These are phyloP conservation scores for Liparis tanakae DNA, from an alignment of 2,797 vertebrate genomes.

Conservation along the genomic window DNA sequence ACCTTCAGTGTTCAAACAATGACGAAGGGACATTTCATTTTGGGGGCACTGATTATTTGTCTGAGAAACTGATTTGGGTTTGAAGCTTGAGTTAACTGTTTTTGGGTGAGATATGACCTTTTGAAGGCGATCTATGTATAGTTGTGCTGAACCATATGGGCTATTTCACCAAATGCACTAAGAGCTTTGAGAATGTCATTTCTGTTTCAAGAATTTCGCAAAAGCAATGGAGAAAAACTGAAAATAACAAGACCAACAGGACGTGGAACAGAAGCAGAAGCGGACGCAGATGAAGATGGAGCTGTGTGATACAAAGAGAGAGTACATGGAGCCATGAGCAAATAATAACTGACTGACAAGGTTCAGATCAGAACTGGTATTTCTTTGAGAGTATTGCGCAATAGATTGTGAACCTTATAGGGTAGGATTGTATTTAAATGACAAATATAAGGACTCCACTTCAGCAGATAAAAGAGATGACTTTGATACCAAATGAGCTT, in stretches of 20 bases:
- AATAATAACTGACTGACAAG: slow-evolving; percentile 4
- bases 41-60: too few relatives aligned
- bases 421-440: not conserved
- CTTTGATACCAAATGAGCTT: not conserved
- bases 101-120: too few relatives aligned
- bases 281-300: slow-evolving; percentile 3
- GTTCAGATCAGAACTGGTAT: not conserved
- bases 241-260: not conserved
- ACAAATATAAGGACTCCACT: not conserved
- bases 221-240: too few relatives aligned
- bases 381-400: not conserved
- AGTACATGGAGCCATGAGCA: not conserved
- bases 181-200: too few relatives aligned
- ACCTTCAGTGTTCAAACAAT: too few relatives aligned
- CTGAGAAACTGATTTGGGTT: too few relatives aligned
- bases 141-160: too few relatives aligned
- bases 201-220: too few relatives aligned
- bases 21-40: too few relatives aligned
- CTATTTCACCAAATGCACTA: too few relatives aligned
- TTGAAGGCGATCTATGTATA: too few relatives aligned
- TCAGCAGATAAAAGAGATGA: not conserved
- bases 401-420: not conserved
- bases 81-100: too few relatives aligned
- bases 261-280: not conserved
- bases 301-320: not conserved